phyloP scores from a whole-genome alignment of 2,888 invertebrate species.

The Brachylomia viminalis region DNA sequence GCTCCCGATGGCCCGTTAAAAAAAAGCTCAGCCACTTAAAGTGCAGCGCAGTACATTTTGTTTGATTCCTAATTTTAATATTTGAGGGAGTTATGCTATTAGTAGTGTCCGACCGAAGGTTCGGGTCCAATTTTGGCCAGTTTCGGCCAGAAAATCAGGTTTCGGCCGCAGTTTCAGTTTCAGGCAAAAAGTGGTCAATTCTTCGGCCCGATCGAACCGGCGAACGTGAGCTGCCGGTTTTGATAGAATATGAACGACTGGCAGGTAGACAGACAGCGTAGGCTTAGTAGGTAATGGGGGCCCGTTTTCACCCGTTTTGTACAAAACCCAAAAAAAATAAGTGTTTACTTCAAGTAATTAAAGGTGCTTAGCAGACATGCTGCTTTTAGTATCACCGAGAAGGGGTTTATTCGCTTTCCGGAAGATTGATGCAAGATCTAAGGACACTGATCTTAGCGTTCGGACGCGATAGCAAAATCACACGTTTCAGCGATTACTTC shows the following conservation, averaged over 20 bases:
- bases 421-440: neutral
- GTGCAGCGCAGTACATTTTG: no score
- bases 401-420: neutral
- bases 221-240: neutral
- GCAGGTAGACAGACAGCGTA: neutral
- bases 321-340: no score
- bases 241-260: neutral
- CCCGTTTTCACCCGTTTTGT: no score
- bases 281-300: neutral
- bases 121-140: neutral
- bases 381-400: neutral
- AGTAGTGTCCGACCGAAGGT: neutral
- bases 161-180: no score
- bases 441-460: neutral
- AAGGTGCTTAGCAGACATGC: neutral
- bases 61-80: no score
- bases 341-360: neutral
- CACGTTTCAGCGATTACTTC: neutral
- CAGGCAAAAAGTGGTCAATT: no score
- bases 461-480: neutral
- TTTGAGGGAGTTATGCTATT: no score
- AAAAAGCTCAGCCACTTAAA: no score
- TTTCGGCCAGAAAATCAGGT: neutral
- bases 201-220: no score
- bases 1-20: no score